Evolutionary conservation across 2,113 vertebrate genomes (phyloP).

Genomic region (Smithornis capensis): DNA sequence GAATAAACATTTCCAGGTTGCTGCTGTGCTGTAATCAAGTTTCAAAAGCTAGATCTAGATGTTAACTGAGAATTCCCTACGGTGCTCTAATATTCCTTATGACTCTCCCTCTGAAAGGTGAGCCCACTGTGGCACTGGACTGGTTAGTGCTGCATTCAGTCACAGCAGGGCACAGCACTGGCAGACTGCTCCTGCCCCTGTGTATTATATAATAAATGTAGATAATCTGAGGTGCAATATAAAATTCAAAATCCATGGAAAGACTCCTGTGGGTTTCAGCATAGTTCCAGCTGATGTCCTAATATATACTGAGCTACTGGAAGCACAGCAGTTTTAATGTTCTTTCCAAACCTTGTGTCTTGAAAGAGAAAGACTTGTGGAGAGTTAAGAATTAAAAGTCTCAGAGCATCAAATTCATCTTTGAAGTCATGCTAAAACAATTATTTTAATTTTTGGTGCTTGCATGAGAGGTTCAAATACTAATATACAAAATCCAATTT

Average conservation of each 20-base stretch:
- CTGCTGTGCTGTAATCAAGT: not conserved
- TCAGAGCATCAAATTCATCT: not conserved
- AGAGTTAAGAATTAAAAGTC: not conserved
- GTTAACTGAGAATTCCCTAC: not conserved
- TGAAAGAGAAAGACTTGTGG: not conserved
- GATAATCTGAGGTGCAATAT: not conserved
- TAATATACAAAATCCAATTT: not conserved
- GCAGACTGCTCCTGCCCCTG: not conserved
- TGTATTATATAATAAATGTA: not conserved
- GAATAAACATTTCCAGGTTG: not conserved
- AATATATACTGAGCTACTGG: not conserved
- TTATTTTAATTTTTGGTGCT: not conserved
- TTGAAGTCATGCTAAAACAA: not conserved
- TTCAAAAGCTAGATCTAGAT: not conserved
- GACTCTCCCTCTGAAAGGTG: not conserved
- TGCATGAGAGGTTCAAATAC: not conserved
- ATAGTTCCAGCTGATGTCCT: not conserved
- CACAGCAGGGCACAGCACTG: not conserved
- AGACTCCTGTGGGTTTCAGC: not conserved
- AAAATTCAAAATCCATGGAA: not conserved
- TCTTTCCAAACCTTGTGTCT: not conserved
- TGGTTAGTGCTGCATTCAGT: not conserved
- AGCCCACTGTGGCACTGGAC: not conserved
- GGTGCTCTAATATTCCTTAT: not conserved
- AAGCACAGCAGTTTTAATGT: not conserved